These are phyloP conservation scores for Hemaris fuciformis DNA, from an alignment of 2,888 invertebrate species.

Conservation along the genomic window DNA sequence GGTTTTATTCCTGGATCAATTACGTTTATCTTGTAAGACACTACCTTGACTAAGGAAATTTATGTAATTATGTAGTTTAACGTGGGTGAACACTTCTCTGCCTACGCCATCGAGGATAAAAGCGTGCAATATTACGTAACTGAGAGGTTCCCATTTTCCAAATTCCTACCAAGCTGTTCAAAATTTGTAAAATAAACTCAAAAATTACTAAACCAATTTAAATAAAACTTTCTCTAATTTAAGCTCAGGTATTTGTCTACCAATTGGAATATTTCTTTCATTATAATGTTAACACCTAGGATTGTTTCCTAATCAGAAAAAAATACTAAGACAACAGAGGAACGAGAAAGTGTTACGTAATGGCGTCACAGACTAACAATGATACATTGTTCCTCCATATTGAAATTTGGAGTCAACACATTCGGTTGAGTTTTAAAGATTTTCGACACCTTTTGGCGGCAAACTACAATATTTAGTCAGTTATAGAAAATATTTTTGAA, in stretches of 20 bases:
- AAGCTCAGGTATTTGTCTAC: background rate
- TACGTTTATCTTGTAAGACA: too few species aligned
- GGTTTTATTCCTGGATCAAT: too few species aligned
- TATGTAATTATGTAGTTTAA: too few species aligned
- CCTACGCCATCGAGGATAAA: too few species aligned
- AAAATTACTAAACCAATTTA: background rate
- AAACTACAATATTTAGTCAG: background rate
- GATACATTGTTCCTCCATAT: background rate
- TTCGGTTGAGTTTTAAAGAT: background rate
- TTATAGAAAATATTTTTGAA: background rate
- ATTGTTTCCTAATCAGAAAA: too few species aligned
- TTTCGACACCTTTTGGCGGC: background rate
- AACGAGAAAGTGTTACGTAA: background rate
- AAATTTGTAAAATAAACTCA: background rate
- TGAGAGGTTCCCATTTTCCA: too few species aligned
- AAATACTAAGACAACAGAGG: background rate
- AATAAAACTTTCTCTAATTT: background rate
- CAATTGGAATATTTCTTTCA: background rate
- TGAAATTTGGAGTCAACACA: background rate
- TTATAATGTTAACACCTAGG: background rate
- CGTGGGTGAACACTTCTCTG: too few species aligned
- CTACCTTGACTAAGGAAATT: too few species aligned
- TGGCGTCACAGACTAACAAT: background rate
- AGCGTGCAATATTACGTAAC: too few species aligned
- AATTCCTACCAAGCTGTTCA: too few species aligned